A percentile compares a stretch with the other conserved stretches of the same genome.
phyloP scores from a whole-genome alignment of 2,113 vertebrate species.

The Corythaixoides concolor region DNA sequence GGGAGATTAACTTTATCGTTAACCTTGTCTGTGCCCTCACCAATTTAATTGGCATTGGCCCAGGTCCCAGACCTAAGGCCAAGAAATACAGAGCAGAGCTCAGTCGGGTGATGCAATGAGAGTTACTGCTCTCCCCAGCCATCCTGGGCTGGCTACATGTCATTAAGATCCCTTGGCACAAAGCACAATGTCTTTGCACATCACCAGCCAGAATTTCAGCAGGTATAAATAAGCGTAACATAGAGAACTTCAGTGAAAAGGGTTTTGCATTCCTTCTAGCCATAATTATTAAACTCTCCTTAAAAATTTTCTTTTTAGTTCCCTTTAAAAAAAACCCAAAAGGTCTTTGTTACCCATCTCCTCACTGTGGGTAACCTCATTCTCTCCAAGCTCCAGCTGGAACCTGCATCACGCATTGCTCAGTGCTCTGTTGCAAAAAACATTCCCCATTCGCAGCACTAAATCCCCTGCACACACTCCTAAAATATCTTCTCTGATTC shows the following conservation, averaged over 20 bases:
- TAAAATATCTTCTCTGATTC: slow-evolving; percentile 40
- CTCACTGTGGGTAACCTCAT: slow-evolving; percentile 39
- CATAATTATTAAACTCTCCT: not conserved
- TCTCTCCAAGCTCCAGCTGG: slow-evolving; percentile 50
- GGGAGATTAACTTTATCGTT: slow-evolving; percentile 42
- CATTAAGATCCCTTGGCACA: not conserved
- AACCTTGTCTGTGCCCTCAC: slow-evolving; percentile 34
- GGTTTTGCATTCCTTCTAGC: not conserved
- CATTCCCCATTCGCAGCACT: not conserved
- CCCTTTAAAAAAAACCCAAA: not conserved
- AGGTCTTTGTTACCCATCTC: not conserved
- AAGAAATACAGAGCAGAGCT: not conserved
- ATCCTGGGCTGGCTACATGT: not conserved
- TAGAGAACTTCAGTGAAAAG: not conserved
- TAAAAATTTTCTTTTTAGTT: not conserved
- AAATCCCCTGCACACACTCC: slow-evolving; percentile 34
- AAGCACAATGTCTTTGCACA: not conserved
- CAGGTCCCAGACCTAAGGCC: slow-evolving; percentile 17
- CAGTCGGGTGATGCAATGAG: not conserved
- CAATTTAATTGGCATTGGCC: slow-evolving; percentile 33
- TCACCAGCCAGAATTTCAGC: not conserved
- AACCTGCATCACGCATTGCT: slow-evolving; percentile 20
- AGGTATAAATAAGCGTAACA: not conserved
- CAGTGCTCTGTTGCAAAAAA: slow-evolving; percentile 37
- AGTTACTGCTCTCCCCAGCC: not conserved